Percentiles rank a stretch among this genome's conserved stretches.
Evolutionary conservation across 2,797 vertebrate genomes (phyloP).

Genomic region (Acestrorhynchus altus): DNA sequence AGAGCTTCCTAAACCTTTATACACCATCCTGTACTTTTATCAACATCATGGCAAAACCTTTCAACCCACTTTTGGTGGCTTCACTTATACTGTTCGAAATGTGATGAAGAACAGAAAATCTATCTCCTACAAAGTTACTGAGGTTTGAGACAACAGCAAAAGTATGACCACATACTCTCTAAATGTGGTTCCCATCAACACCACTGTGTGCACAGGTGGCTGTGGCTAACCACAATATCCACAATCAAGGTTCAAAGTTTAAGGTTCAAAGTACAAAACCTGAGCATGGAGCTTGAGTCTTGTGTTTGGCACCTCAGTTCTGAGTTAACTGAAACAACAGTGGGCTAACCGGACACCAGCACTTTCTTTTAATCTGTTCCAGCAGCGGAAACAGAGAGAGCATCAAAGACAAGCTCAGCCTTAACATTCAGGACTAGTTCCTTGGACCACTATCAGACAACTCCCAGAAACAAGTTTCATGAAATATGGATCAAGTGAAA

Average conservation of each 20-base stretch:
- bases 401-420: slow-evolving; percentile 41
- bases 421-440: slow-evolving; percentile 35
- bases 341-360: slow-evolving; percentile 4
- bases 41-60: too few species aligned
- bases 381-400: slow-evolving; percentile 31
- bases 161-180: not conserved
- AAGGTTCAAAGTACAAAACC: slow-evolving; percentile 15
- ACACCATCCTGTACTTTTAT: too few species aligned
- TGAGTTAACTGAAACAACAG: slow-evolving; percentile 33
- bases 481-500: slow-evolving; percentile 56
- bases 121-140: not conserved
- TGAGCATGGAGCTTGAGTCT: not conserved
- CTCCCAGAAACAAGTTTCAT: slow-evolving; percentile 38
- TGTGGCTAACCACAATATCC: slow-evolving; percentile 6
- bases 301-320: slow-evolving; percentile 6
- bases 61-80: too few species aligned
- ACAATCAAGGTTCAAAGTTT: not conserved
- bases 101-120: too few species aligned
- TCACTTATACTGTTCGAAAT: too few species aligned
- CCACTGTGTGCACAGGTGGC: not conserved
- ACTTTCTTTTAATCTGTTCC: slow-evolving; percentile 40
- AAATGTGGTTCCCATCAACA: not conserved
- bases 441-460: slow-evolving; percentile 47
- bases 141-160: not conserved
- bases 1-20: too few species aligned